Evolutionary conservation across 2,113 vertebrate species (phyloP).

Genomic region (Bufo gargarizans): DNA sequence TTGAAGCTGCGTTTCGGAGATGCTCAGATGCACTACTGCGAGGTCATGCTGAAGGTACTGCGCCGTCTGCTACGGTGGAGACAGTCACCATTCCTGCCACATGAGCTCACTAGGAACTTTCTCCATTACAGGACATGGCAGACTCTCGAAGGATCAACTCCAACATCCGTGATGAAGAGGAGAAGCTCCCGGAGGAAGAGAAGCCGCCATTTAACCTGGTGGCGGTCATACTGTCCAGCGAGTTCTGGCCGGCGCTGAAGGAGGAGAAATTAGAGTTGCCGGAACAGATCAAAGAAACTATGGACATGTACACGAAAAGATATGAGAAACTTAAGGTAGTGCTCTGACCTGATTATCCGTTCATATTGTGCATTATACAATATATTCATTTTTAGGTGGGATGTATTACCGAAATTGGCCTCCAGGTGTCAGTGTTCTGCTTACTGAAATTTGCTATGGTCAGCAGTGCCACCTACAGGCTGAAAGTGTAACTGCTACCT

Average conservation of each 20-base stretch:
- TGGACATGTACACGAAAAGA: constrained; percentile 91
- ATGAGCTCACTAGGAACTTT: not conserved
- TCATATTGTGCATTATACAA: no score
- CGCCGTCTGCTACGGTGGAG: no score
- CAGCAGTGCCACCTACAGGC: not conserved
- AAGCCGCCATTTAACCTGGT: constrained; percentile 81
- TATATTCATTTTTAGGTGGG: no score
- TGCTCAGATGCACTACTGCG: constrained; percentile 96
- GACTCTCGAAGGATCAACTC: constrained; percentile 93
- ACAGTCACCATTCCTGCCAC: not conserved
- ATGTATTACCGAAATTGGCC: not conserved
- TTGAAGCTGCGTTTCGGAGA: constrained; percentile 96
- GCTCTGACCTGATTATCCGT: no score
- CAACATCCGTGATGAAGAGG: constrained; percentile 92
- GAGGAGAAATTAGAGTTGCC: constrained; percentile 97
- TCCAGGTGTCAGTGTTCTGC: not conserved
- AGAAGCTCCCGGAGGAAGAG: constrained; percentile 82
- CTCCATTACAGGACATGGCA: constrained; percentile 86
- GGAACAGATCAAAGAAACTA: constrained; percentile 79
- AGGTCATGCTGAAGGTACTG: constrained; percentile 92
- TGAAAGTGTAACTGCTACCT: not conserved
- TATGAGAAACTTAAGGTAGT: constrained; percentile 96
- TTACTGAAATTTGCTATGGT: not conserved
- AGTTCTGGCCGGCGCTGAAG: constrained; percentile 97
- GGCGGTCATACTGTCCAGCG: constrained; percentile 90